A percentile compares a stretch with the other conserved stretches of the same genome.
phyloP scores from a whole-genome alignment of 2,797 vertebrate species.

The Chelidonichthys spinosus region DNA sequence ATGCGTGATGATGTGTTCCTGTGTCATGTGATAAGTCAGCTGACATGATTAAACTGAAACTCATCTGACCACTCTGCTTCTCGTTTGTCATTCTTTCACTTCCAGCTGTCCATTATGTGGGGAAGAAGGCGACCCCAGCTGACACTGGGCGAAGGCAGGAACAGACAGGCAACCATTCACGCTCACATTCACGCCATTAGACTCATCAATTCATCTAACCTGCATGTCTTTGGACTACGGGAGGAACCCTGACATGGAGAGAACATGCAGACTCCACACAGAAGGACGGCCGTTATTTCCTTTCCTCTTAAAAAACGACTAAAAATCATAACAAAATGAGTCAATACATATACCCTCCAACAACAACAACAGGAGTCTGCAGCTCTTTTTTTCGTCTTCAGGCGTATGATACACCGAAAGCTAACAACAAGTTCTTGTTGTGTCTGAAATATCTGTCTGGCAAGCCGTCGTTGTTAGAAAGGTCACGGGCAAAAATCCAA shows the following conservation, averaged over 20 bases:
- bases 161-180: too few relatives aligned
- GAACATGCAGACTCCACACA: too few relatives aligned
- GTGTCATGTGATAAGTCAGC: conserved; percentile 65
- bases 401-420: not conserved
- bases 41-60: conserved; percentile 23
- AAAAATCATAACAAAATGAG: not conserved
- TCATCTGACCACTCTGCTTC: conserved; percentile 33
- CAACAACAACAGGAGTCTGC: not conserved
- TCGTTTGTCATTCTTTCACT: conserved; percentile 12
- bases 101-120: too few relatives aligned
- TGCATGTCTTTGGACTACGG: too few relatives aligned
- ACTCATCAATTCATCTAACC: too few relatives aligned
- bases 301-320: not conserved
- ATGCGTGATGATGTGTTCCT: conserved; percentile 27
- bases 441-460: conserved; percentile 48
- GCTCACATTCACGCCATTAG: too few relatives aligned
- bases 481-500: not conserved
- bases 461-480: conserved; percentile 17
- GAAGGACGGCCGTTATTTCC: too few relatives aligned
- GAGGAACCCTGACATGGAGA: too few relatives aligned
- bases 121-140: too few relatives aligned
- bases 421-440: conserved; percentile 37
- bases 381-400: conserved; percentile 7
- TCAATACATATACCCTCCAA: not conserved
- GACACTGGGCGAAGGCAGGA: too few relatives aligned